Evolutionary conservation across 2,888 invertebrate species (phyloP).

Genomic region (Drosophila affinis): DNA sequence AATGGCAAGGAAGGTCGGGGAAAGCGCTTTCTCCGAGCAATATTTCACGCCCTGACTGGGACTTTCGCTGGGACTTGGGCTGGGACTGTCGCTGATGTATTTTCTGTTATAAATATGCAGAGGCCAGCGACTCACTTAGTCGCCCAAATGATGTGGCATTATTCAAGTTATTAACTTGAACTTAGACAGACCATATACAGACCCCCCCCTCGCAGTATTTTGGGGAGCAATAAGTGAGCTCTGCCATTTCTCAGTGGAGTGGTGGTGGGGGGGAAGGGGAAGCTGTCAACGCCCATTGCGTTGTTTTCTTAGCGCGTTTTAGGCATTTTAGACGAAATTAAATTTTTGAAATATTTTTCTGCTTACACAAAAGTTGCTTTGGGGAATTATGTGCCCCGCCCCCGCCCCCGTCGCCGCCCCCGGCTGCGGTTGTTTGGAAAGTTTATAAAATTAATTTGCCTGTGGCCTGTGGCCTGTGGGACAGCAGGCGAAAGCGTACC

Average conservation of each 20-base stretch:
- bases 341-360: slow-evolving; percentile 47
- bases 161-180: slow-evolving; percentile 73
- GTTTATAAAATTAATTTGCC: slow-evolving; percentile 73
- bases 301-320: slow-evolving; percentile 25
- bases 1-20: slow-evolving; percentile 11
- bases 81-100: slow-evolving; percentile 47
- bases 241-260: background rate
- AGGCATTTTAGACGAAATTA: slow-evolving; percentile 55
- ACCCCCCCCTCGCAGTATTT: slow-evolving; percentile 26
- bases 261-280: background rate
- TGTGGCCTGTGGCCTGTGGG: slow-evolving; percentile 37
- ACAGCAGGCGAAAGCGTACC: slow-evolving; percentile 42
- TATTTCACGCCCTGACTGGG: slow-evolving; percentile 4
- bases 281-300: slow-evolving; percentile 15
- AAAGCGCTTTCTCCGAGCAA: slow-evolving; percentile 18
- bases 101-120: slow-evolving; percentile 58
- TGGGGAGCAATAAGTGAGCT: slow-evolving; percentile 34
- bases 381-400: slow-evolving; percentile 13
- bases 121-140: slow-evolving; percentile 61
- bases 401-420: background rate
- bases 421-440: slow-evolving; percentile 58
- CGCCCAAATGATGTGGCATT: slow-evolving; percentile 68
- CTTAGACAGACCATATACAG: slow-evolving; percentile 28
- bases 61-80: background rate
- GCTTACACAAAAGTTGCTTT: slow-evolving; percentile 15